Evolutionary conservation across 2,797 vertebrate species (phyloP).

Genomic region (Aulostomus chinensis): DNA sequence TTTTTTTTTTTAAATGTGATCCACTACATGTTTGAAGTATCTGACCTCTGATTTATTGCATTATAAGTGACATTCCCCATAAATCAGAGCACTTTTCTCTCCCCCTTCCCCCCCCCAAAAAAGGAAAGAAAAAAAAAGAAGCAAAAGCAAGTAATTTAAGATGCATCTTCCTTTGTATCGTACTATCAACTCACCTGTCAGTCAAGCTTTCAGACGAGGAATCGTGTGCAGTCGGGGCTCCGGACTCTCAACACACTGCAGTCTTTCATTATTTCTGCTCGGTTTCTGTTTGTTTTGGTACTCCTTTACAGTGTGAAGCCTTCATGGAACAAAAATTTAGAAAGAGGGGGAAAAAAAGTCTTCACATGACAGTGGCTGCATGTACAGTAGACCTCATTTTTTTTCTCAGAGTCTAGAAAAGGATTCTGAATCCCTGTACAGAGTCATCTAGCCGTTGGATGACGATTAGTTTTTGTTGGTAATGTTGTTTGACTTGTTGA

Average conservation of each 20-base stretch:
- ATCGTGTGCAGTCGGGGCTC: constrained; percentile 34
- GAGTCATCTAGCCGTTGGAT: constrained; percentile 35
- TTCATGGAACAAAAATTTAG: constrained; percentile 56
- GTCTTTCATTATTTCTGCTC: constrained; percentile 63
- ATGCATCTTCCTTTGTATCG: constrained; percentile 1
- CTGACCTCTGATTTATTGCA: constrained; percentile 7
- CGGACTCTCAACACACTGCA: constrained; percentile 52
- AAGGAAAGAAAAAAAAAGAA: too few species aligned
- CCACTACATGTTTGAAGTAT: constrained; percentile 23
- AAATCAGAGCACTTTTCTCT: constrained; percentile 17
- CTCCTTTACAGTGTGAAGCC: constrained; percentile 58
- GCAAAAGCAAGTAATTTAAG: constrained; percentile 23
- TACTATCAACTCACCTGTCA: constrained; percentile 38
- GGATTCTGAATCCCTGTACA: constrained; percentile 51
- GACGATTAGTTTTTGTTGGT: constrained; percentile 40
- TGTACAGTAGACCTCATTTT: constrained; percentile 57
- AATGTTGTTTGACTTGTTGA: constrained; percentile 55
- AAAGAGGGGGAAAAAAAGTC: constrained; percentile 27
- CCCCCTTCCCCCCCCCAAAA: too few species aligned
- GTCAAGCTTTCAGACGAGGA: constrained; percentile 42
- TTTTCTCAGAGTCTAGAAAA: constrained; percentile 44
- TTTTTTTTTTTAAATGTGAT: too few species aligned
- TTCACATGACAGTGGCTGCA: constrained; percentile 58
- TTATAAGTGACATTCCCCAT: constrained; percentile 13
- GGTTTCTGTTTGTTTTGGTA: constrained; percentile 67